phyloP scores from a whole-genome alignment of 2,888 invertebrate species.

The Fragum sueziense region DNA sequence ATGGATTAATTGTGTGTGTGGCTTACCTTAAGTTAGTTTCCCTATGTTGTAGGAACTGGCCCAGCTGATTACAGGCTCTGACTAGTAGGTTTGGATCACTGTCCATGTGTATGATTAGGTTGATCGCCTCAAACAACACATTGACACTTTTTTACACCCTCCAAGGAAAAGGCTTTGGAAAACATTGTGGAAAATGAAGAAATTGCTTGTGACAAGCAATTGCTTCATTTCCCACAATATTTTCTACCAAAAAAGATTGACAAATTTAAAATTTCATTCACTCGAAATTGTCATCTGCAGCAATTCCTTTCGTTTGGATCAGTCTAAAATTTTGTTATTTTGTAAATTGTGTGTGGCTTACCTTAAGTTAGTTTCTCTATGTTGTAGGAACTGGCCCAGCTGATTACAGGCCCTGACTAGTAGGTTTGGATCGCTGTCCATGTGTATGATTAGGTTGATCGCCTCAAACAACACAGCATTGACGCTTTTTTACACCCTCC shows the following conservation, averaged over 20 bases:
- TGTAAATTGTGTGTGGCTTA: constrained; percentile 56
- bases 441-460: constrained; percentile 99
- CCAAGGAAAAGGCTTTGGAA: too few relatives aligned
- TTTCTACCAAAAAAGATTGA: too few relatives aligned
- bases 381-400: constrained; percentile 96
- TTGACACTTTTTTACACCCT: too few relatives aligned
- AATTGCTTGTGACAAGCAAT: too few relatives aligned
- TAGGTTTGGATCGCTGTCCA: constrained; percentile 98
- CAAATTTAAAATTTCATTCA: too few relatives aligned
- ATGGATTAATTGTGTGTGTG: neutral
- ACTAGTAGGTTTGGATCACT: constrained; percentile 98
- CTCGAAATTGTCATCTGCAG: too few relatives aligned
- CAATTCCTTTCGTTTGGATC: too few relatives aligned
- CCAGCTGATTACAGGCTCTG: constrained; percentile 98
- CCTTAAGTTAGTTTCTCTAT: constrained; percentile 97
- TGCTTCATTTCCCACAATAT: too few relatives aligned
- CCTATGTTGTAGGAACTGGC: constrained; percentile 95
- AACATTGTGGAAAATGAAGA: too few relatives aligned
- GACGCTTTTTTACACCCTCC: too few relatives aligned
- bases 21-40: constrained; percentile 95
- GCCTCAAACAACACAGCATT: constrained; percentile 99
- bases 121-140: constrained; percentile 99
- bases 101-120: constrained; percentile 99
- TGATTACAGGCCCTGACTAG: constrained; percentile 99
- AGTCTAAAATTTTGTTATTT: neutral